These are phyloP conservation scores for Acanthopleura granulata DNA, from an alignment of 2,888 invertebrate genomes.

Conservation along the genomic window DNA sequence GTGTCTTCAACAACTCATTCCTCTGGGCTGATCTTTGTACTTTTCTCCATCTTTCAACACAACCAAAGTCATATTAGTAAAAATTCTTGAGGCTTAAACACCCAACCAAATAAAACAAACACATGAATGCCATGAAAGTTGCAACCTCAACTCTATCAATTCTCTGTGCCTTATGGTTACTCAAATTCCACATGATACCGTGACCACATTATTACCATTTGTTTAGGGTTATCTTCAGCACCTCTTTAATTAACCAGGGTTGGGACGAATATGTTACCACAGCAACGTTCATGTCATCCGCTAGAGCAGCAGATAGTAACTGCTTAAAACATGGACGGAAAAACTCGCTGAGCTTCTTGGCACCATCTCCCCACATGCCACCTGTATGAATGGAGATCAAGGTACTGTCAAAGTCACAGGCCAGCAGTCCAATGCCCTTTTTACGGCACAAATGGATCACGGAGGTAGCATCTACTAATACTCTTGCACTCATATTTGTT, in stretches of 20 bases:
- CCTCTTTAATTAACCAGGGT: constrained; percentile 56
- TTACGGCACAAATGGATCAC: constrained; percentile 21
- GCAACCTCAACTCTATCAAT: too few species aligned
- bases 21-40: too few species aligned
- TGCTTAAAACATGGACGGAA: constrained; percentile 60
- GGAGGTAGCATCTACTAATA: not conserved
- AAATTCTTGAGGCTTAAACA: too few species aligned
- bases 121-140: too few species aligned
- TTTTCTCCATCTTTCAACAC: too few species aligned
- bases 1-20: too few species aligned
- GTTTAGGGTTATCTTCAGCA: constrained; percentile 25
- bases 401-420: constrained; percentile 65
- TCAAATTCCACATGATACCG: too few species aligned
- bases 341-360: constrained; percentile 50
- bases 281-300: constrained; percentile 49
- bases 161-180: too few species aligned
- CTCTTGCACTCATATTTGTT: not conserved
- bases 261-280: constrained; percentile 64
- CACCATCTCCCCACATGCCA: constrained; percentile 58
- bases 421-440: constrained; percentile 58
- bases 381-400: constrained; percentile 62
- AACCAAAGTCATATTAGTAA: too few species aligned
- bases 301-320: constrained; percentile 49
- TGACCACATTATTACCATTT: too few species aligned
- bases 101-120: too few species aligned